Evolutionary conservation across 2,797 vertebrate species (phyloP).

Genomic region (Acanthurus leucopareius): DNA sequence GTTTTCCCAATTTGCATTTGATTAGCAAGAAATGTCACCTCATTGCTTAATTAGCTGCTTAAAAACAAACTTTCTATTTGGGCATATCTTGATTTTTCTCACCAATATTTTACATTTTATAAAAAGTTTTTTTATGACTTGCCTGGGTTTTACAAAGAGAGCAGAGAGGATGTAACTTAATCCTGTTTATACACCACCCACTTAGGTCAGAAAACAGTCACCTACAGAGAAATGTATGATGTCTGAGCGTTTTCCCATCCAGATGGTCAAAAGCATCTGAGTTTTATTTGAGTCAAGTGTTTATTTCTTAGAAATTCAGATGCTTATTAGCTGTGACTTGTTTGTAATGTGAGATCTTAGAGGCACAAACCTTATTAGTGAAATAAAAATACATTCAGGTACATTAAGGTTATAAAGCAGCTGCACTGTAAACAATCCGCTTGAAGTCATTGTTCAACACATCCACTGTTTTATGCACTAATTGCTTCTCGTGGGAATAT

Average conservation of each 20-base stretch:
- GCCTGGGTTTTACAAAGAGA: too few relatives aligned
- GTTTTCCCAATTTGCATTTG: too few relatives aligned
- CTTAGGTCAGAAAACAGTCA: background rate
- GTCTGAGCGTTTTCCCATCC: background rate
- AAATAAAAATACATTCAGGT: background rate
- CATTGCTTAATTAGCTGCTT: too few relatives aligned
- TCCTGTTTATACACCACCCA: too few relatives aligned
- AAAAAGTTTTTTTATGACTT: background rate
- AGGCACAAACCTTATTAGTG: background rate
- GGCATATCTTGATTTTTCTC: background rate
- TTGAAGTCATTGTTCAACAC: background rate
- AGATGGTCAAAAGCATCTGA: conserved; percentile 8
- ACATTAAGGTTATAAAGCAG: conserved; percentile 17
- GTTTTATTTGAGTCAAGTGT: background rate
- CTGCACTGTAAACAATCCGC: background rate
- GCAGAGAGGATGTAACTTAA: background rate
- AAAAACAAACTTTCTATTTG: too few relatives aligned
- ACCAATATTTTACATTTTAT: background rate
- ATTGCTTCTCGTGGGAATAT: conserved; percentile 49
- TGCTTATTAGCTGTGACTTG: background rate
- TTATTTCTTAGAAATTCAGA: background rate
- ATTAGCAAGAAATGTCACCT: too few relatives aligned
- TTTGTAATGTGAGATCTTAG: background rate
- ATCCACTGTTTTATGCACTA: conserved; percentile 11
- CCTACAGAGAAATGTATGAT: too few relatives aligned